Evolutionary conservation across 2,888 invertebrate species (phyloP).

Genomic region (Caenorhabditis sp.): DNA sequence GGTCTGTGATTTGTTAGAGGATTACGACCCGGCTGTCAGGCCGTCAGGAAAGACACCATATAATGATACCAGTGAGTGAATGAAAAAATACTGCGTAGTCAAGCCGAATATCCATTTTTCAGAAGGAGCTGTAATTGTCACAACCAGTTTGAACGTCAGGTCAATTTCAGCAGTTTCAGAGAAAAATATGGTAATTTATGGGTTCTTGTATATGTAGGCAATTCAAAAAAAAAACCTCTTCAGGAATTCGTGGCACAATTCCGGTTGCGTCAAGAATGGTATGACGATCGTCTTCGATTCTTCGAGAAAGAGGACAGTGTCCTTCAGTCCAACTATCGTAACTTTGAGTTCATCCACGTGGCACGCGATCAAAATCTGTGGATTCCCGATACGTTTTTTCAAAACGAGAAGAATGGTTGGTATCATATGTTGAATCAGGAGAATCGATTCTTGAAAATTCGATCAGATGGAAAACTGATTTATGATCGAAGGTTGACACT

Average conservation of each 20-base stretch:
- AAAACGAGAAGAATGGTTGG: constrained; percentile 69
- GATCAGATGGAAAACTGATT: constrained; percentile 67
- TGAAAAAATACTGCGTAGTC: too few species aligned
- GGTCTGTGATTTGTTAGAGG: constrained; percentile 66
- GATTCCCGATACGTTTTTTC: constrained; percentile 68
- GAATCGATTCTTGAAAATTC: constrained; percentile 66
- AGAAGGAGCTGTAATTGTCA: constrained; percentile 65
- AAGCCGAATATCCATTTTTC: too few species aligned
- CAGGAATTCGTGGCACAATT: constrained; percentile 71
- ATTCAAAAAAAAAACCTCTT: too few species aligned
- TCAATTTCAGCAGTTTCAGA: constrained; percentile 69
- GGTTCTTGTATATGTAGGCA: too few species aligned
- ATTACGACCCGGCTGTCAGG: constrained; percentile 67
- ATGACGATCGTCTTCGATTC: constrained; percentile 67
- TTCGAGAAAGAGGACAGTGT: constrained; percentile 47
- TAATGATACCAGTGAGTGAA: constrained; percentile 56
- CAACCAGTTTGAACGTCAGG: constrained; percentile 62
- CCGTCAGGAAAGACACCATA: constrained; percentile 63
- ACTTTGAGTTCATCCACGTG: constrained; percentile 63
- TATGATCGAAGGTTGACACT: constrained; percentile 70
- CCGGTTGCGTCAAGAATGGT: constrained; percentile 71
- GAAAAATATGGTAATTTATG: constrained; percentile 68
- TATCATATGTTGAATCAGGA: constrained; percentile 70
- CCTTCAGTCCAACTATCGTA: constrained; percentile 53
- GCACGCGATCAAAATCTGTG: constrained; percentile 65